phyloP scores from a whole-genome alignment of 2,888 invertebrate species.

The Tetrapedia diversipes region DNA sequence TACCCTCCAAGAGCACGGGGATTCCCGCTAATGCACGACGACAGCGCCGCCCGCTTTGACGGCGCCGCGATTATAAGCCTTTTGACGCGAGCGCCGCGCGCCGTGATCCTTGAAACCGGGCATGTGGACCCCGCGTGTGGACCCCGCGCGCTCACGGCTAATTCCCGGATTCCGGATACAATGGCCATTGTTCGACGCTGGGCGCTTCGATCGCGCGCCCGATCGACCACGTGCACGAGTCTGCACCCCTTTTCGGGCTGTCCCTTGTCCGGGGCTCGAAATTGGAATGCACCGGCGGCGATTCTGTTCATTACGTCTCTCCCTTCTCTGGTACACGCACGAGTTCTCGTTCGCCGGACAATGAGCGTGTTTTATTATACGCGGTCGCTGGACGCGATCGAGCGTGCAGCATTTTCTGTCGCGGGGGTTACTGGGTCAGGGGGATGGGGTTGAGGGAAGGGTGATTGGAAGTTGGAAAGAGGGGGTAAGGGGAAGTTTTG shows the following conservation, averaged over 20 bases:
- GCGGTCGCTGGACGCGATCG: not conserved
- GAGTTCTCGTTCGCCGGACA: not conserved
- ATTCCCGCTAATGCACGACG: conserved; percentile 42
- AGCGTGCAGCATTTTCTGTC: not conserved
- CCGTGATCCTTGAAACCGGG: conserved; percentile 50
- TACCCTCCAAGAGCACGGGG: conserved; percentile 37
- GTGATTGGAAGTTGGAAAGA: not conserved
- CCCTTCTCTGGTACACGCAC: not conserved
- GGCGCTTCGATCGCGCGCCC: conserved; percentile 26
- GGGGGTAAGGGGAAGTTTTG: not conserved
- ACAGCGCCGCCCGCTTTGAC: conserved; percentile 34
- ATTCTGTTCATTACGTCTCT: conserved; percentile 43
- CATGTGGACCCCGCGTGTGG: conserved; percentile 25
- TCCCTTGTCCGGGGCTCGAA: conserved; percentile 32
- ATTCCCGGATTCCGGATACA: conserved; percentile 52
- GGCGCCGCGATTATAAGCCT: conserved; percentile 55
- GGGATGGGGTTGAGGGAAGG: no score
- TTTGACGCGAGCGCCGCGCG: conserved; percentile 45
- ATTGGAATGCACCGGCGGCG: conserved; percentile 27
- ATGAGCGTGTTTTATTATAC: conserved; percentile 13
- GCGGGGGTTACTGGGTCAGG: not conserved
- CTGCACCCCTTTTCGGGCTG: not conserved
- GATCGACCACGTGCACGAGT: conserved; percentile 28
- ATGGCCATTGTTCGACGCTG: conserved; percentile 43
- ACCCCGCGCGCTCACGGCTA: conserved; percentile 38